Percentiles rank a stretch among this genome's conserved stretches.
Evolutionary conservation across 2,113 vertebrate species (phyloP).

Genomic region (Geothlypis trichas): DNA sequence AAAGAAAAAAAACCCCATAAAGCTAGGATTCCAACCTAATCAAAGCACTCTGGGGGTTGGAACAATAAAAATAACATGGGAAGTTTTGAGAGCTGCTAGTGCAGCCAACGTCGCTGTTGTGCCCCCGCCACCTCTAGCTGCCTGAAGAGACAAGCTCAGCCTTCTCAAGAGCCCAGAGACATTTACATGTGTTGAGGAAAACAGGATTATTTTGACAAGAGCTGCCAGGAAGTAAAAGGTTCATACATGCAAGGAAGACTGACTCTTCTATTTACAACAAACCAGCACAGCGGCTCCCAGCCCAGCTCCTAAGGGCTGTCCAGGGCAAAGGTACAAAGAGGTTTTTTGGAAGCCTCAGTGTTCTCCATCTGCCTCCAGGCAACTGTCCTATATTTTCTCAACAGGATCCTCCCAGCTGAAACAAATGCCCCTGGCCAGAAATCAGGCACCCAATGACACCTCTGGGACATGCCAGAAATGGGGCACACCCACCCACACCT

Average conservation of each 20-base stretch:
- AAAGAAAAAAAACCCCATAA: background rate
- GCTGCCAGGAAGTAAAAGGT: conserved; percentile 32
- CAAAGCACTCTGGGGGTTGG: conserved; percentile 17
- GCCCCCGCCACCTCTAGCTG: background rate
- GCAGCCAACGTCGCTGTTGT: background rate
- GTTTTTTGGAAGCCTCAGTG: conserved; percentile 19
- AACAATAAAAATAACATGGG: background rate
- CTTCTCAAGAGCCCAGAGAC: background rate
- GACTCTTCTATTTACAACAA: conserved; percentile 25
- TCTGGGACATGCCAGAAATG: accelerated
- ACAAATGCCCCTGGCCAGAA: background rate
- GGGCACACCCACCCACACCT: background rate
- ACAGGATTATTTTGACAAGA: conserved; percentile 41
- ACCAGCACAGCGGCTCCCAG: background rate
- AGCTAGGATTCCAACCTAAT: conserved; percentile 26
- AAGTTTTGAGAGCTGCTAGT: background rate
- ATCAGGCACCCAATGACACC: background rate
- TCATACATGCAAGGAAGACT: background rate
- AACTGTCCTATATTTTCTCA: conserved; percentile 2
- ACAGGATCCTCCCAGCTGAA: background rate
- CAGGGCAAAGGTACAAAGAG: conserved; percentile 43
- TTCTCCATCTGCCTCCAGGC: background rate
- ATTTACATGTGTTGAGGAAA: conserved; percentile 9
- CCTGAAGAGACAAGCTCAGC: conserved; percentile 7
- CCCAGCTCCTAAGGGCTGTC: conserved; percentile 2